Evolutionary conservation across 2,797 vertebrate genomes (phyloP).

Genomic region (Bradypodion pumilum): DNA sequence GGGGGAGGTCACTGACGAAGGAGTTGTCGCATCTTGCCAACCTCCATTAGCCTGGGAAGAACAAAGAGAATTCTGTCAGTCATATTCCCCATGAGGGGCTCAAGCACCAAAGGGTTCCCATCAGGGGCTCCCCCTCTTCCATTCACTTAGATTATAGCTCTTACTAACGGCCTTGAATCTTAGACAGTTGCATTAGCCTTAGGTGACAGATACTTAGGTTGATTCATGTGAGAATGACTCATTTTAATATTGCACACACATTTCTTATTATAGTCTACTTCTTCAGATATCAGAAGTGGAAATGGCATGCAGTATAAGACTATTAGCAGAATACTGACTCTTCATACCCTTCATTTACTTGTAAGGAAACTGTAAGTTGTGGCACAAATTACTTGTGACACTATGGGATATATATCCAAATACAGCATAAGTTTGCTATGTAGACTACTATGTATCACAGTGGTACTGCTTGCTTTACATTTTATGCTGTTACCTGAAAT

Average conservation of each 20-base stretch:
- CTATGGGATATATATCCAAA: not conserved
- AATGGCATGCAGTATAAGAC: not conserved
- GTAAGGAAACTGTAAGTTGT: not conserved
- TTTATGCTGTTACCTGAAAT: not conserved
- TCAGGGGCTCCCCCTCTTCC: not conserved
- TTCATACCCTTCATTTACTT: not conserved
- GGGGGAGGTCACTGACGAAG: conserved; percentile 98
- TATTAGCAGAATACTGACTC: not conserved
- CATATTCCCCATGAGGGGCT: not conserved
- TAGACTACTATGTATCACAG: not conserved
- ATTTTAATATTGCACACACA: not conserved
- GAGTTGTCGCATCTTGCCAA: conserved; percentile 98
- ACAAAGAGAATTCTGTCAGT: conserved; percentile 64
- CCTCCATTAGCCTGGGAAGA: conserved; percentile 90
- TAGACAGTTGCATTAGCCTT: not conserved
- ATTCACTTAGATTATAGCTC: not conserved
- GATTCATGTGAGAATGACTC: not conserved
- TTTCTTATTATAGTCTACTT: not conserved
- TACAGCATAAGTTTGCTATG: not conserved
- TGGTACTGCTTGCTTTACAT: not conserved
- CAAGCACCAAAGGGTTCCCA: not conserved
- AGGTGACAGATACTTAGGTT: not conserved
- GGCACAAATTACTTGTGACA: not conserved
- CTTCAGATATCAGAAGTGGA: not conserved
- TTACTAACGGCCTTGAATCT: not conserved